Evolutionary conservation across 2,797 vertebrate species (phyloP).

Genomic region (Halcyon leucocephala): DNA sequence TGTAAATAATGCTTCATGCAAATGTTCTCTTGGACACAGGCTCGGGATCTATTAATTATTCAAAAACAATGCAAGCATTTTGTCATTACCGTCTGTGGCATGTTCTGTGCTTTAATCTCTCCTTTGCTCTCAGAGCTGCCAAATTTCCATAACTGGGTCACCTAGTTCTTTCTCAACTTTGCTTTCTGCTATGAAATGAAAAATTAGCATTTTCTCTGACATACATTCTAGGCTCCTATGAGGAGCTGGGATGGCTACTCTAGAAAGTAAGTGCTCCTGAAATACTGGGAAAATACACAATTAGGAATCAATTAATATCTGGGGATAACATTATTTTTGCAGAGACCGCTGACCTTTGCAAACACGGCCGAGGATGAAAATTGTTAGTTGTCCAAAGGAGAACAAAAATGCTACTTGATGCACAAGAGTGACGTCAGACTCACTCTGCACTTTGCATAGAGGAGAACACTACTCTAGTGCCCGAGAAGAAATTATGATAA

Average conservation of each 20-base stretch:
- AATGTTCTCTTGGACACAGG: conserved; percentile 13
- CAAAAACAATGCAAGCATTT: not conserved
- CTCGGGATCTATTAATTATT: conserved; percentile 11
- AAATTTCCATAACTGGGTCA: conserved; percentile 61
- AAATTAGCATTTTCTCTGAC: conserved; percentile 30
- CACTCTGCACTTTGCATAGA: not conserved
- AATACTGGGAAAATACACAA: not conserved
- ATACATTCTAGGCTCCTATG: not conserved
- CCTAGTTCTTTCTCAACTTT: conserved; percentile 34
- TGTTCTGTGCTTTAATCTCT: conserved; percentile 44
- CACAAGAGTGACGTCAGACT: not conserved
- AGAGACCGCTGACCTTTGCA: not conserved
- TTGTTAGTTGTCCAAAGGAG: not conserved
- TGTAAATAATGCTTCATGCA: conserved; percentile 25
- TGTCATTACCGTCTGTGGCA: conserved; percentile 20
- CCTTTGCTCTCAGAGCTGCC: conserved; percentile 47
- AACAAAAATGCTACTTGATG: not conserved
- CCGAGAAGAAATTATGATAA: not conserved
- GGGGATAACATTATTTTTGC: not conserved
- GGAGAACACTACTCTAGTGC: not conserved
- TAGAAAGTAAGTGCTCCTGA: not conserved
- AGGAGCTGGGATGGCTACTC: not conserved
- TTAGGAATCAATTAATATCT: not conserved
- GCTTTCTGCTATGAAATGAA: conserved; percentile 31
- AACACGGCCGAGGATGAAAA: not conserved